These are phyloP conservation scores for Callopanchax toddi DNA, from an alignment of 2,113 vertebrate species.

Conservation along the genomic window DNA sequence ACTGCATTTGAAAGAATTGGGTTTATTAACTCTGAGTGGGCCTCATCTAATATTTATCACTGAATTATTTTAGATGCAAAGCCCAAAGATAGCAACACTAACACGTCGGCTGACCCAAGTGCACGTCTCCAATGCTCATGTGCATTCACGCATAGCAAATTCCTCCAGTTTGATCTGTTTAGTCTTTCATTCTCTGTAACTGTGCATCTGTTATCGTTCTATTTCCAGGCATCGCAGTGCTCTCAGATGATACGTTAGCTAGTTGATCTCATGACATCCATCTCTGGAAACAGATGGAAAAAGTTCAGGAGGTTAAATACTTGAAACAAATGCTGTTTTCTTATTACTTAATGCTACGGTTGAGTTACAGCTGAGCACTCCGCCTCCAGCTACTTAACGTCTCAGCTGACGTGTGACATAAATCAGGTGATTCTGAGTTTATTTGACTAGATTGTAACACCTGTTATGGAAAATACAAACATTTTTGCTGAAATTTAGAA, in stretches of 20 bases:
- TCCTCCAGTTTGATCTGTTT: neutral
- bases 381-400: slow-evolving; percentile 23
- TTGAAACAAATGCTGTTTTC: neutral
- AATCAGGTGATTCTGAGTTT: slow-evolving; percentile 9
- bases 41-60: neutral
- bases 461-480: too few relatives aligned
- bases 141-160: slow-evolving; percentile 3
- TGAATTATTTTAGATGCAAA: slow-evolving; percentile 2
- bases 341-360: slow-evolving; percentile 3
- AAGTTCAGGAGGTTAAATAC: neutral
- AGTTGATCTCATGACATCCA: neutral
- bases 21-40: neutral
- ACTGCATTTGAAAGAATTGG: neutral
- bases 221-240: neutral
- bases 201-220: neutral
- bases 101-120: neutral
- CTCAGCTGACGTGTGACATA: slow-evolving; percentile 6
- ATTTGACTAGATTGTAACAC: slow-evolving; percentile 27
- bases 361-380: slow-evolving; percentile 31
- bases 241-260: neutral
- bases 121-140: neutral
- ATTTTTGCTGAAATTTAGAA: too few relatives aligned
- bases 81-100: neutral
- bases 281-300: slow-evolving; percentile 11
- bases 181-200: neutral